phyloP scores from a whole-genome alignment of 2,888 invertebrate genomes.

The Xanthorhoe spadicearia region DNA sequence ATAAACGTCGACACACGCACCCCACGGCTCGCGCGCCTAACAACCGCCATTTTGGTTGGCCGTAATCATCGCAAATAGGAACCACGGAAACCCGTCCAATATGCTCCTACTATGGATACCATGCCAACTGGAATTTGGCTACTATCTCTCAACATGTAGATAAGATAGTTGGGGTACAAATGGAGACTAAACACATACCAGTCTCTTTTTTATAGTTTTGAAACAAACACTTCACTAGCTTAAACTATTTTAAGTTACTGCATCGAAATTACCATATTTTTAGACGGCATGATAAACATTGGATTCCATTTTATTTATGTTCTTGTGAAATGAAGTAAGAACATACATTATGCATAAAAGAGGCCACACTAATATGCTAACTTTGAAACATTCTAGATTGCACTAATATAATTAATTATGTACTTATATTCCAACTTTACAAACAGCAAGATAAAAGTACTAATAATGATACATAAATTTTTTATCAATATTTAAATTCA shows the following conservation, averaged over 20 bases:
- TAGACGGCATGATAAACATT: neutral
- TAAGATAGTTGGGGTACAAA: conserved; percentile 13
- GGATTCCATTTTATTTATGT: neutral
- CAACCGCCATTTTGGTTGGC: conserved; percentile 61
- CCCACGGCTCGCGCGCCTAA: conserved; percentile 39
- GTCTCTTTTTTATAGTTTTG: conserved; percentile 8
- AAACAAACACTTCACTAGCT: neutral
- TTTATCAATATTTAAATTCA: conserved; percentile 5
- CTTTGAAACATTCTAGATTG: neutral
- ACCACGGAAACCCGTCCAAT: conserved; percentile 28
- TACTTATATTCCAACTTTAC: neutral
- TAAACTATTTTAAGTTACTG: neutral
- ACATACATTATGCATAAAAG: neutral
- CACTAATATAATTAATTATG: neutral
- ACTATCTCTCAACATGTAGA: conserved; percentile 17
- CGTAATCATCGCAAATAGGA: conserved; percentile 42
- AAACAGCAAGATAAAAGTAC: neutral
- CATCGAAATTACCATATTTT: neutral
- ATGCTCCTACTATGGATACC: neutral
- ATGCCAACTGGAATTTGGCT: conserved; percentile 20
- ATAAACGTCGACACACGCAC: conserved; percentile 44
- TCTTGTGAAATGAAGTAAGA: neutral
- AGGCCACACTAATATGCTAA: neutral
- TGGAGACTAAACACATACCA: conserved; percentile 12
- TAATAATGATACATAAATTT: neutral